Base-by-base conservation (phyloP, 2,797 vertebrate genomes). In the Hoplostethus mediterraneus region DNA sequence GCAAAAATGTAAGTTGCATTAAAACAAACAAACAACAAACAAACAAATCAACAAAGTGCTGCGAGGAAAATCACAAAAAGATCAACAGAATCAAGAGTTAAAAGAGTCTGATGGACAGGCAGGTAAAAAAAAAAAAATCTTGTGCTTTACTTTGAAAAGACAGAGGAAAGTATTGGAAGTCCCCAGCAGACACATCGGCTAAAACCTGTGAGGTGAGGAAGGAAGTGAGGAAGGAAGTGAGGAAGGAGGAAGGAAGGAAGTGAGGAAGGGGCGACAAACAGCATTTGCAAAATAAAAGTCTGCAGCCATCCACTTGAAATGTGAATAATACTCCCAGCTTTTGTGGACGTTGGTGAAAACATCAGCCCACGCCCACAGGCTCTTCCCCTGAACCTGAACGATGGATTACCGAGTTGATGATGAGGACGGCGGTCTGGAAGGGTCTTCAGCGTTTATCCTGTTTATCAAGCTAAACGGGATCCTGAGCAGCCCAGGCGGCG, bases 381-480 rank as follows among this genome's bases (percentile, higher is more conserved):
- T 8, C 49, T 88, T 87, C 79, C 54, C 61, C 63, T 63, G 59
- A 84, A 83, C 69, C 65, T 76, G 58, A 81, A 77, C 21, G 21
- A 21, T 21, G 21, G 21, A 21, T 21, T 21, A n/a, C n/a, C n/a
- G n/a, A n/a, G n/a, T n/a, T n/a, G n/a, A n/a, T n/a, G n/a, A n/a
- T n/a, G n/a, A n/a, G n/a, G n/a, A n/a, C n/a, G n/a, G n/a, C n/a
- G n/a, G n/a, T n/a, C n/a, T n/a, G n/a, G n/a, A n/a, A n/a, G n/a
- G n/a, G n/a, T n/a, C n/a, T n/a, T n/a, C n/a, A n/a, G n/a, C n/a
- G n/a, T n/a, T n/a, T n/a, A n/a, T n/a, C n/a, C n/a, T n/a, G n/a
- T n/a, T n/a, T n/a, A 88, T 86, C 77, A 77, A 67, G 66, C 71
- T 83, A 79, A 87, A 80, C 69, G 67, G 73, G 73, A 81, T 75